These are phyloP conservation scores for Bhutanitis thaidina DNA, from an alignment of 2,888 invertebrate genomes.

Conservation along the genomic window DNA sequence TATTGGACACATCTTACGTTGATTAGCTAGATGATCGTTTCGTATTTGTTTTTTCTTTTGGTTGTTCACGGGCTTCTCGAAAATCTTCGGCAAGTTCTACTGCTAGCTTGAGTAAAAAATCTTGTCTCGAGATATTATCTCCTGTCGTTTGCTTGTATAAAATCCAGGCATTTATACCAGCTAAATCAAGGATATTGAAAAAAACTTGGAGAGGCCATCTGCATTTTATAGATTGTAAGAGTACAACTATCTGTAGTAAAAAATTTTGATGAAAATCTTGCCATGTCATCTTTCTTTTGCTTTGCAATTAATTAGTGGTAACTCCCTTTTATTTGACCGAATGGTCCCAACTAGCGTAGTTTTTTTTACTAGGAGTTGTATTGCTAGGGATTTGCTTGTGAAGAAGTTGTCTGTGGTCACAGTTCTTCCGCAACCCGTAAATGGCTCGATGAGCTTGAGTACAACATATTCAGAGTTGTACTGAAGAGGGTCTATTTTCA, in stretches of 20 bases:
- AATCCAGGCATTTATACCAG: too few species aligned
- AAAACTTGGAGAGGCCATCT: too few species aligned
- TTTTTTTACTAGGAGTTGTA: slow-evolving; percentile 15
- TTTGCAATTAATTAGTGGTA: slow-evolving; percentile 12
- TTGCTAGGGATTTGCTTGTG: slow-evolving; percentile 12
- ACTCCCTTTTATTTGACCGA: slow-evolving; percentile 4
- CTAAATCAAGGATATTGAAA: too few species aligned
- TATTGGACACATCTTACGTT: too few species aligned
- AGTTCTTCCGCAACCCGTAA: slow-evolving; percentile 14
- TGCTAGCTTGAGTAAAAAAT: too few species aligned
- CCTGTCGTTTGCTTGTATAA: too few species aligned
- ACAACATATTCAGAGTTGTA: slow-evolving; percentile 16
- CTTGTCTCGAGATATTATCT: too few species aligned
- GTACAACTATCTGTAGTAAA: slow-evolving; percentile 16
- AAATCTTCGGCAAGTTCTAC: too few species aligned
- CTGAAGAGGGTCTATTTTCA: slow-evolving; percentile 10
- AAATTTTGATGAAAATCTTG: slow-evolving; percentile 6
- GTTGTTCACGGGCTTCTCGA: too few species aligned
- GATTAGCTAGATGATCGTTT: too few species aligned
- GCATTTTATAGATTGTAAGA: slow-evolving; percentile 14
- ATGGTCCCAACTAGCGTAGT: slow-evolving; percentile 16
- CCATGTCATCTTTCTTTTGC: slow-evolving; percentile 10
- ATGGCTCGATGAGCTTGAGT: slow-evolving; percentile 16
- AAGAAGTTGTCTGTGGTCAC: slow-evolving; percentile 9
- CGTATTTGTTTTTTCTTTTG: too few species aligned